phyloP scores from a whole-genome alignment of 2,113 vertebrate species.

The Poicephalus meyeri region DNA sequence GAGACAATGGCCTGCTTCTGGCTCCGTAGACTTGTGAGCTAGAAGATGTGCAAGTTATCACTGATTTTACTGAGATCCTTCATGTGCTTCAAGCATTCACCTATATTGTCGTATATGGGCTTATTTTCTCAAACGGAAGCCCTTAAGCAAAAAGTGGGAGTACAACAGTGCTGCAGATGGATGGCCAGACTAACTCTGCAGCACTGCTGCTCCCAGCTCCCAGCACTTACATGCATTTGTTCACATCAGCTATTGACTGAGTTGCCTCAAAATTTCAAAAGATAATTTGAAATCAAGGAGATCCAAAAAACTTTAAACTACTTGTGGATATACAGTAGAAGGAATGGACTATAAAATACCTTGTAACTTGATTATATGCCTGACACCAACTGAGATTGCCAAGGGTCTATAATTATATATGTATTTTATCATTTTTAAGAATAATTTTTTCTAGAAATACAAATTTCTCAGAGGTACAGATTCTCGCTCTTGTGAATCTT shows the following conservation, averaged over 20 bases:
- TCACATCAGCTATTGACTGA: not conserved
- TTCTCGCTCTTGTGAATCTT: not conserved
- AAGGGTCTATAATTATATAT: not conserved
- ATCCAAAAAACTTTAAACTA: not conserved
- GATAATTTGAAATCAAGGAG: not conserved
- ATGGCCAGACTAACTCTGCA: not conserved
- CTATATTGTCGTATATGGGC: not conserved
- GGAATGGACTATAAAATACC: not conserved
- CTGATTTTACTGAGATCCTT: not conserved
- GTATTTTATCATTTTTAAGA: not conserved
- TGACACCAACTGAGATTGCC: not conserved
- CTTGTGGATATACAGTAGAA: not conserved
- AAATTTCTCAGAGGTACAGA: not conserved
- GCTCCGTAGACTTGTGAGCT: not conserved
- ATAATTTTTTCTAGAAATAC: not conserved
- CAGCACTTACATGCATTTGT: fast-evolving
- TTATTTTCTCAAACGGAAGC: not conserved
- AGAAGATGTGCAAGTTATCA: not conserved
- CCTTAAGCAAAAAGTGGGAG: not conserved
- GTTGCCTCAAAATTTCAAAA: not conserved
- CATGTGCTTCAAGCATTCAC: fast-evolving
- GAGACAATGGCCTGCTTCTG: not conserved
- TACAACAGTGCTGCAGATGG: fast-evolving
- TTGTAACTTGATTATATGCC: not conserved
- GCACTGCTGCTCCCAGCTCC: not conserved